These are phyloP conservation scores for Lasius fuliginosus DNA, from an alignment of 2,888 invertebrate species.

Conservation along the genomic window DNA sequence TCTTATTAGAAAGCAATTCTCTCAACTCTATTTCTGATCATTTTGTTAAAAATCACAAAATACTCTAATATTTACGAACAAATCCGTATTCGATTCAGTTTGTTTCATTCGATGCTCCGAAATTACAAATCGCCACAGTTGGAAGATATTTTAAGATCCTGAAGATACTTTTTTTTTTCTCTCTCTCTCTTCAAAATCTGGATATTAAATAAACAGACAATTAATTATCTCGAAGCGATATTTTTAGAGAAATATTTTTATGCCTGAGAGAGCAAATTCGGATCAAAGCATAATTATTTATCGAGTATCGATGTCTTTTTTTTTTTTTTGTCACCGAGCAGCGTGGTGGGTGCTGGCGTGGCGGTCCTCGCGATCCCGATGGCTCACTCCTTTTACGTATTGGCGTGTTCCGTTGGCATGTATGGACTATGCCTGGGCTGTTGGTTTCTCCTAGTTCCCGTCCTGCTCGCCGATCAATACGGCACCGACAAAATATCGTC, in stretches of 20 bases:
- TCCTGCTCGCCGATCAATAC: constrained; percentile 91
- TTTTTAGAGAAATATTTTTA: background rate
- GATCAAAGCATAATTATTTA: background rate
- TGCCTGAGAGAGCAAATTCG: background rate
- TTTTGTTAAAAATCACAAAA: background rate
- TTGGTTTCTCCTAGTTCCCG: constrained; percentile 92
- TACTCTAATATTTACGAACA: background rate
- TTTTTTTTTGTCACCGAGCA: constrained; percentile 79
- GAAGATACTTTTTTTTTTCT: background rate
- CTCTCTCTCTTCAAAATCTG: background rate
- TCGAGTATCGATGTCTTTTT: background rate
- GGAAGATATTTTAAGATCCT: background rate
- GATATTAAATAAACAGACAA: constrained; percentile 7
- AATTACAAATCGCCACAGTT: background rate
- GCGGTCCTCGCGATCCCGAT: constrained; percentile 91
- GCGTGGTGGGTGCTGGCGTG: constrained; percentile 90
- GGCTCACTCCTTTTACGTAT: constrained; percentile 89
- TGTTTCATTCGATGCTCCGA: background rate
- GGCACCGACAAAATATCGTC: constrained; percentile 92
- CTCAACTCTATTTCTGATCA: background rate
- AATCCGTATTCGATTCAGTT: background rate
- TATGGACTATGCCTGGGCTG: constrained; percentile 92
- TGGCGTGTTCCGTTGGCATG: constrained; percentile 90
- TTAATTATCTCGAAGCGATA: background rate
- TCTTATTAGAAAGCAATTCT: background rate